Conservation (phyloP, 2,797 vertebrate species). For the Pachyuromys duprasi region DNA sequence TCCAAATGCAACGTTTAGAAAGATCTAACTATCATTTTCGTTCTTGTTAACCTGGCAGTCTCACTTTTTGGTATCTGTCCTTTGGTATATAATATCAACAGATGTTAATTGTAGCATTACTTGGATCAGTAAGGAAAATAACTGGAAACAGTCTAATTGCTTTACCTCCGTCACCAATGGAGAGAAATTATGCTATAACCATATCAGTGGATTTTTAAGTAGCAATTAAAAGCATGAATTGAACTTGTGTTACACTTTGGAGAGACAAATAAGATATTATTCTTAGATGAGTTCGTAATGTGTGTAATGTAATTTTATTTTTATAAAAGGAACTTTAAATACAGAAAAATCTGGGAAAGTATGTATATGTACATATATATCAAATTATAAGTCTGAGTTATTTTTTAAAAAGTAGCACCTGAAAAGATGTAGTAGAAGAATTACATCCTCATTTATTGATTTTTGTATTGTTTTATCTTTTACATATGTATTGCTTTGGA, state of each 20-base stretch:
- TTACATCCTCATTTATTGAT: constrained; percentile 40
- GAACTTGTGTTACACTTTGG: constrained; percentile 34
- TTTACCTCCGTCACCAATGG: background rate
- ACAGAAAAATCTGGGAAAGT: constrained; percentile 4
- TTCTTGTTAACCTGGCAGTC: background rate
- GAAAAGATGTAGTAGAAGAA: background rate
- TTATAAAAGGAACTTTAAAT: constrained; percentile 45
- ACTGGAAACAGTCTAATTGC: background rate
- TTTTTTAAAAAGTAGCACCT: constrained; percentile 43
- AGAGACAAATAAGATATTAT: background rate
- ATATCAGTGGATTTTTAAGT: background rate
- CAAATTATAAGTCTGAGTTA: background rate
- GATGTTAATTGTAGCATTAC: constrained; percentile 24
- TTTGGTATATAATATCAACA: background rate
- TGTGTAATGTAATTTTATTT: constrained; percentile 44
- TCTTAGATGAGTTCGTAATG: constrained; percentile 27
- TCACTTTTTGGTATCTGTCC: background rate
- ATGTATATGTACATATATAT: background rate
- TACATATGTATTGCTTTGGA: constrained; percentile 26
- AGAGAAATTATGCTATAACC: background rate
- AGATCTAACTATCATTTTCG: constrained; percentile 21
- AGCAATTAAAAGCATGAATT: background rate
- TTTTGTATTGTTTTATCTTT: constrained; percentile 59
- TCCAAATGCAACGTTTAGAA: background rate
- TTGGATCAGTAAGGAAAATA: constrained; percentile 51